Percentiles rank a stretch among this genome's conserved stretches.
Evolutionary conservation across 2,888 invertebrate genomes (phyloP).

Genomic region (Euspilapteryx auroguttella): DNA sequence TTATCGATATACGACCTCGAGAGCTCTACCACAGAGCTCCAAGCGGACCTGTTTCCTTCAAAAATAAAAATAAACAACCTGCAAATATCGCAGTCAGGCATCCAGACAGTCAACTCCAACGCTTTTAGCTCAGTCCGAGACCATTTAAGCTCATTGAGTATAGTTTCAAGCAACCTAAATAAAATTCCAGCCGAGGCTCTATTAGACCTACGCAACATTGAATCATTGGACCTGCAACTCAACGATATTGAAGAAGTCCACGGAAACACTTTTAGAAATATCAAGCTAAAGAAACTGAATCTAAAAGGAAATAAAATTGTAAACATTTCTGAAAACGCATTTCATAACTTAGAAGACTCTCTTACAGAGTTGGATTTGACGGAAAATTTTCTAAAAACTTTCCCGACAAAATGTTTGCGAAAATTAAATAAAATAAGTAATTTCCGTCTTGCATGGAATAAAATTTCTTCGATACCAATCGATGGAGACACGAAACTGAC

Average conservation of each 20-base stretch:
- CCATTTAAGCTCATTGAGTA: conserved; percentile 73
- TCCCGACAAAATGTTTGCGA: conserved; percentile 78
- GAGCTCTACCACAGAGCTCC: conserved; percentile 74
- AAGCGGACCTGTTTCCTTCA: conserved; percentile 74
- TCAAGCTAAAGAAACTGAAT: conserved; percentile 78
- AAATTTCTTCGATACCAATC: conserved; percentile 75
- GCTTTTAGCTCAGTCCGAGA: conserved; percentile 69
- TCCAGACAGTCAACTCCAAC: conserved; percentile 70
- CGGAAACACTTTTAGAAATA: conserved; percentile 81
- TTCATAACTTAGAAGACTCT: conserved; percentile 73
- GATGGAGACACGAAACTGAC: conserved; percentile 72
- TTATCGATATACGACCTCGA: conserved; percentile 88
- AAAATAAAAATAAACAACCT: conserved; percentile 70
- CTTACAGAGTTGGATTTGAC: conserved; percentile 83
- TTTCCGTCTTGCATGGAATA: conserved; percentile 79
- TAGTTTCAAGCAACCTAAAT: conserved; percentile 73
- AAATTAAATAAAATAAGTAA: conserved; percentile 72
- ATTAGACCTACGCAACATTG: conserved; percentile 68
- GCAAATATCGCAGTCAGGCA: conserved; percentile 76
- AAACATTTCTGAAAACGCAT: conserved; percentile 82
- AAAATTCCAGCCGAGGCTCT: conserved; percentile 80
- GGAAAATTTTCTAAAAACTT: conserved; percentile 81
- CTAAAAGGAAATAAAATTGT: conserved; percentile 83
- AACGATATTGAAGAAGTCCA: conserved; percentile 83
- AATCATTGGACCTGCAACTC: conserved; percentile 79